These are phyloP conservation scores for Colius striatus DNA, from an alignment of 2,113 vertebrate species.

Conservation along the genomic window DNA sequence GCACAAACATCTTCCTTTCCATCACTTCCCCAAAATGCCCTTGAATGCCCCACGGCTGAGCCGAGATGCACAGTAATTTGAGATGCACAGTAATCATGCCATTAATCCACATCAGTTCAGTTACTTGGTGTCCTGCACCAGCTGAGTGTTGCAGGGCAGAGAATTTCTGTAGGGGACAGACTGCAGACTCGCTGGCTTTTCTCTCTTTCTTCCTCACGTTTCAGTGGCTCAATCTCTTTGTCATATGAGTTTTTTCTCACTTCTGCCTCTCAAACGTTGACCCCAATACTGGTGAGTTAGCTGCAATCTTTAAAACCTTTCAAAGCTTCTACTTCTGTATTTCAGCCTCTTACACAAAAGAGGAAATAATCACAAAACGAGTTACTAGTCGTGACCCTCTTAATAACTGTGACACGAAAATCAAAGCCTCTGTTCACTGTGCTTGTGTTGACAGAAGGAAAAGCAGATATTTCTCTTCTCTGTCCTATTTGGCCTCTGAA, in stretches of 20 bases:
- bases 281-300: not conserved
- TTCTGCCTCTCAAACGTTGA: not conserved
- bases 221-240: not conserved
- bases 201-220: not conserved
- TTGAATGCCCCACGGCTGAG: rapidly evolving
- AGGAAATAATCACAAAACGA: not conserved
- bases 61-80: not conserved
- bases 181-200: not conserved
- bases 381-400: not conserved
- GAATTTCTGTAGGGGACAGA: not conserved
- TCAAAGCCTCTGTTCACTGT: not conserved
- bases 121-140: not conserved
- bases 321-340: not conserved
- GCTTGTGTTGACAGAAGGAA: not conserved
- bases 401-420: not conserved
- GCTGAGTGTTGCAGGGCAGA: not conserved
- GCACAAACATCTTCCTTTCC: not conserved
- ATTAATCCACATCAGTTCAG: not conserved
- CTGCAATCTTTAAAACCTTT: not conserved
- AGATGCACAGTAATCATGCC: not conserved
- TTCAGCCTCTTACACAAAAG: not conserved
- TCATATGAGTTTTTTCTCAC: not conserved
- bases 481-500: not conserved
- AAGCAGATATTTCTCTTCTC: not conserved
- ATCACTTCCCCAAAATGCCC: not conserved